A percentile compares a stretch with the other conserved stretches of the same genome.
Evolutionary conservation across 2,797 vertebrate species (phyloP).

Genomic region (Myotis findleyi): DNA sequence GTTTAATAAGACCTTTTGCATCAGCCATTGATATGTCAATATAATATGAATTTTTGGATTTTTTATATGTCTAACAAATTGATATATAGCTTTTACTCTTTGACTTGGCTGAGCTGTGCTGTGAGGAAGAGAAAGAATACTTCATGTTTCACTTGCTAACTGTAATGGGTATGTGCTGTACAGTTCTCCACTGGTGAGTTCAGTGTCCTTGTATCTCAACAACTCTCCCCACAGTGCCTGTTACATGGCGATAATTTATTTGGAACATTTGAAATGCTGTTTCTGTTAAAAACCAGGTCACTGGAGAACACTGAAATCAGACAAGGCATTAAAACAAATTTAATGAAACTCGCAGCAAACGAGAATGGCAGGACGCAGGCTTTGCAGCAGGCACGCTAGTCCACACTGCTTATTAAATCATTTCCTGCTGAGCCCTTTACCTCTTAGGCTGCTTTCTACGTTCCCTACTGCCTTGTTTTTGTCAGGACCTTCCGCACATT

Average conservation of each 20-base stretch:
- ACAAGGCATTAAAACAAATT: constrained; percentile 81
- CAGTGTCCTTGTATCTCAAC: constrained; percentile 65
- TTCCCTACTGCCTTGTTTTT: constrained; percentile 73
- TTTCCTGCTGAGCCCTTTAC: constrained; percentile 75
- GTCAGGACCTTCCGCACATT: constrained; percentile 75
- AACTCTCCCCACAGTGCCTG: constrained; percentile 68
- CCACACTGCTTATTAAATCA: constrained; percentile 83
- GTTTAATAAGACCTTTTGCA: neutral
- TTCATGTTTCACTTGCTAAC: constrained; percentile 57
- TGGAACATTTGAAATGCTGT: constrained; percentile 79
- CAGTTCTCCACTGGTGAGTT: constrained; percentile 47
- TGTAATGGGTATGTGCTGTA: constrained; percentile 35
- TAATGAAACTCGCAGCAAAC: constrained; percentile 82
- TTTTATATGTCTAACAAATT: constrained; percentile 27
- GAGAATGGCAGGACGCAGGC: constrained; percentile 74
- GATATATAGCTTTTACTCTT: neutral
- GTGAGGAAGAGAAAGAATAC: constrained; percentile 10
- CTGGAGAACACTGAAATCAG: constrained; percentile 79
- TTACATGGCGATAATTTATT: constrained; percentile 80
- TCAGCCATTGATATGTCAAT: constrained; percentile 1
- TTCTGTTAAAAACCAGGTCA: constrained; percentile 84
- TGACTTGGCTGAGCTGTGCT: neutral
- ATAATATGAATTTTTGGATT: neutral
- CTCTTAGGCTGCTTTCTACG: constrained; percentile 64
- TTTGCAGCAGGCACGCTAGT: constrained; percentile 66